Base-by-base conservation (phyloP, 2,113 vertebrate genomes). In the Mixornis gularis region DNA sequence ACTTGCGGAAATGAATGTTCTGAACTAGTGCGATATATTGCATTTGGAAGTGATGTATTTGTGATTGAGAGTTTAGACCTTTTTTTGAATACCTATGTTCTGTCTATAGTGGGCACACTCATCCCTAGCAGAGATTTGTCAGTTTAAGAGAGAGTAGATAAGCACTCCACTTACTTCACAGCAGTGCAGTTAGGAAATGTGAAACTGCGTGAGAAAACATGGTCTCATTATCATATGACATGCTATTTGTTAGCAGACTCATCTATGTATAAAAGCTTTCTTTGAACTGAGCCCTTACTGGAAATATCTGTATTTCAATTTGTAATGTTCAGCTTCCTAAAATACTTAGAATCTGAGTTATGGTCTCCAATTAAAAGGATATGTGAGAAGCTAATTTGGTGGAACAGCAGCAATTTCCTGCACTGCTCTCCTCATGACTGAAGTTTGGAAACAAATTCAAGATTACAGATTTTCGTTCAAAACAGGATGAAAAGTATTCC, bases 341-440 rank as follows among this genome's bases (percentile, higher is more conserved):
- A 97, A 96, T 97, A 97, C 92, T 87, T 96, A 96, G 96, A 96
- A 96, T 97, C 94, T 97, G 94, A 94, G 96, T 97, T 97, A 96
- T 94, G 91, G 87, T 91, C 94, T 97, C 97, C 96, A 98, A 97
- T 98, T 98, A 98, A 98, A 97, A 97, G 94, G 96, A 98, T 98
- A 97, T 97, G 95, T 94, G 94, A 97, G 97, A 96, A 96, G 94
- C 96, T 97, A 98, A 98, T 97, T 97, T 86, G 96, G 96, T 94
- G 96, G 97, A 97, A 97, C 96, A 97, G 96, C 93, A 96, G 96
- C 91, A 97, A 97, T 97, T 97, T 96, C 96, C 96, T 97, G 76
- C 94, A 93, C 77, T 90, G 90, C 88, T 97, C 81, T 97, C 92
- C 95, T 97, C 92, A 68, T 88, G 95, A 95, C 93, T 95, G 96